Evolutionary conservation across 2,888 invertebrate genomes (phyloP).

Genomic region (Gryllus longicercus): DNA sequence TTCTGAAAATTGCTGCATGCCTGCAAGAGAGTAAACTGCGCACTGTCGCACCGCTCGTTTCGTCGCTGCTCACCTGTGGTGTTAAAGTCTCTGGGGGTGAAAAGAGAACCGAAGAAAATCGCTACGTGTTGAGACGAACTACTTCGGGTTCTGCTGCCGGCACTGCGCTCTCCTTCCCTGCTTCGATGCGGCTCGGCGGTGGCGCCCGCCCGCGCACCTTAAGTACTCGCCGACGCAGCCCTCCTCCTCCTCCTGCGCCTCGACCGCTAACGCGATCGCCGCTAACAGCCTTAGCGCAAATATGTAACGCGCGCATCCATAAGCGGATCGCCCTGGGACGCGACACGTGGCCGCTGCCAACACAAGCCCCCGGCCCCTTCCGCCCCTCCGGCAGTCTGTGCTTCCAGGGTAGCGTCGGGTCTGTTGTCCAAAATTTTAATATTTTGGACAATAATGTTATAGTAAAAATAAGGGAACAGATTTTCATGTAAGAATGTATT

Average conservation of each 20-base stretch:
- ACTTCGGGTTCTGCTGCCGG: slow-evolving; percentile 38
- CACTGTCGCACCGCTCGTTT: background rate
- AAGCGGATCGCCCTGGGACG: background rate
- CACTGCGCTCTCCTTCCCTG: background rate
- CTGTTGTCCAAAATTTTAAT: no score
- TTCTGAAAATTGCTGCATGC: background rate
- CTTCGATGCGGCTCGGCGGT: background rate
- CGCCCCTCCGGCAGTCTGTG: no score
- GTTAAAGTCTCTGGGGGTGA: background rate
- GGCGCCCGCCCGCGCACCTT: background rate
- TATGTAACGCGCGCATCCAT: background rate
- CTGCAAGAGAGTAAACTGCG: background rate
- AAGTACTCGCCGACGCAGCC: background rate
- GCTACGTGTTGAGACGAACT: slow-evolving; percentile 38
- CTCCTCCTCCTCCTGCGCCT: background rate
- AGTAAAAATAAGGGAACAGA: no score
- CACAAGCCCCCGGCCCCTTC: no score
- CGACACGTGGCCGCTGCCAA: no score
- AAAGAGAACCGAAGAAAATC: slow-evolving; percentile 41
- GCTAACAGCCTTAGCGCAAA: background rate
- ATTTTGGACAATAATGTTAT: no score
- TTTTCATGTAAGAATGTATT: no score
- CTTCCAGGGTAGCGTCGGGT: no score
- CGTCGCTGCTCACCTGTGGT: background rate
- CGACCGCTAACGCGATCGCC: background rate